These are phyloP conservation scores for Charadrius vociferus DNA, from an alignment of 2,113 vertebrate species.

Conservation along the genomic window DNA sequence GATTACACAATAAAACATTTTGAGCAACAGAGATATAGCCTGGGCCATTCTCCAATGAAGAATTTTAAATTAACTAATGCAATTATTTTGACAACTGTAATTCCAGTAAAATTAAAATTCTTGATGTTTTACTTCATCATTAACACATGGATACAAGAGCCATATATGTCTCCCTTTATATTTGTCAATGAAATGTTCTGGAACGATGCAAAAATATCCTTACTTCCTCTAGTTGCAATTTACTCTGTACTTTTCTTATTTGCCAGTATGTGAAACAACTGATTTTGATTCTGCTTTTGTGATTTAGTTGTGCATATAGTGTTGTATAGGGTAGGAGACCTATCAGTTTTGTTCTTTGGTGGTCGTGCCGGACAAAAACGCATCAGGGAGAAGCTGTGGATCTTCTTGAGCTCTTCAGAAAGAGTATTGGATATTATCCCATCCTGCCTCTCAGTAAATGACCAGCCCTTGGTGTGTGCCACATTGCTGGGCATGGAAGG, in stretches of 20 bases:
- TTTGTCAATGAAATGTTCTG: constrained; percentile 44
- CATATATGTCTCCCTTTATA: constrained; percentile 25
- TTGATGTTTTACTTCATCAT: constrained; percentile 53
- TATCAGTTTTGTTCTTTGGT: neutral
- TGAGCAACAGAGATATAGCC: constrained; percentile 61
- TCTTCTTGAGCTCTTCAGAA: neutral
- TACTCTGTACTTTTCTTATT: neutral
- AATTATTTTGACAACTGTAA: constrained; percentile 69
- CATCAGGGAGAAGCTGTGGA: neutral
- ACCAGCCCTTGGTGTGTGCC: neutral
- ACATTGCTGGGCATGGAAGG: neutral
- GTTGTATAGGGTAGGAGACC: neutral
- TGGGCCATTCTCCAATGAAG: constrained; percentile 58
- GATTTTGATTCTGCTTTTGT: neutral
- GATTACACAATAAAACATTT: constrained; percentile 65
- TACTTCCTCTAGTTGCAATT: neutral
- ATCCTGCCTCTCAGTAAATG: neutral
- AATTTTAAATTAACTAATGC: constrained; percentile 70
- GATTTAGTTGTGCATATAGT: neutral
- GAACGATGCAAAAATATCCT: neutral
- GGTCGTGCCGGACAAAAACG: neutral
- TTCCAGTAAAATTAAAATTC: constrained; percentile 68
- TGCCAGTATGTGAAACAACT: neutral
- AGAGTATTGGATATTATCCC: neutral
- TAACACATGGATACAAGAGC: constrained; percentile 26